These are phyloP conservation scores for Premnoplex brunnescens DNA, from an alignment of 2,797 vertebrate species.

Conservation along the genomic window DNA sequence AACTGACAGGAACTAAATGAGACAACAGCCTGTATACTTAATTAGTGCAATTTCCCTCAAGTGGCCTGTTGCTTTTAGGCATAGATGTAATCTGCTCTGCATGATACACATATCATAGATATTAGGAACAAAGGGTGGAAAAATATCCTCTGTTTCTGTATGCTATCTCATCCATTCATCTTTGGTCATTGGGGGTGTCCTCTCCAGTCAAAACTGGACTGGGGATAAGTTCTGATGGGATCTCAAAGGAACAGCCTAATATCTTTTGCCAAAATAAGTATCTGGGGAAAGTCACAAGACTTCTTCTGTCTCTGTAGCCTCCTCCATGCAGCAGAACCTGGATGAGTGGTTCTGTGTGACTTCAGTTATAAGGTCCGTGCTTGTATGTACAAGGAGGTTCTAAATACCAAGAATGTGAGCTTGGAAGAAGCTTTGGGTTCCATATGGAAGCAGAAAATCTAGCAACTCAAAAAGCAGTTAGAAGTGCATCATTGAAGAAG, in stretches of 20 bases:
- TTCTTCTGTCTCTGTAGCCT: neutral
- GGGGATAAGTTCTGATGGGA: neutral
- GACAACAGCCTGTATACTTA: neutral
- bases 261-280: neutral
- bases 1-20: slow-evolving; percentile 29
- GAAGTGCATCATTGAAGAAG: neutral
- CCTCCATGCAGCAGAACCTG: neutral
- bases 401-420: neutral
- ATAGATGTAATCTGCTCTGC: neutral
- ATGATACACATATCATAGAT: neutral
- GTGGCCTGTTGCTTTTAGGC: neutral
- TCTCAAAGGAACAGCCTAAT: neutral
- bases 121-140: neutral
- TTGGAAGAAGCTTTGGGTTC: neutral
- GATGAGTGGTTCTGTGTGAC: neutral
- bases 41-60: slow-evolving; percentile 15
- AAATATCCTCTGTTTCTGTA: neutral
- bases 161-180: neutral
- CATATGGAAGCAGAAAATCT: neutral
- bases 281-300: neutral
- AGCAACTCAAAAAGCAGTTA: neutral
- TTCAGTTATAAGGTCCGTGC: neutral
- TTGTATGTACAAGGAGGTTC: neutral
- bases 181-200: neutral
- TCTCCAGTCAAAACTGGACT: neutral